Base-by-base conservation (phyloP, 1,140 invertebrate genomes). In the Drosophila nikananu region DNA sequence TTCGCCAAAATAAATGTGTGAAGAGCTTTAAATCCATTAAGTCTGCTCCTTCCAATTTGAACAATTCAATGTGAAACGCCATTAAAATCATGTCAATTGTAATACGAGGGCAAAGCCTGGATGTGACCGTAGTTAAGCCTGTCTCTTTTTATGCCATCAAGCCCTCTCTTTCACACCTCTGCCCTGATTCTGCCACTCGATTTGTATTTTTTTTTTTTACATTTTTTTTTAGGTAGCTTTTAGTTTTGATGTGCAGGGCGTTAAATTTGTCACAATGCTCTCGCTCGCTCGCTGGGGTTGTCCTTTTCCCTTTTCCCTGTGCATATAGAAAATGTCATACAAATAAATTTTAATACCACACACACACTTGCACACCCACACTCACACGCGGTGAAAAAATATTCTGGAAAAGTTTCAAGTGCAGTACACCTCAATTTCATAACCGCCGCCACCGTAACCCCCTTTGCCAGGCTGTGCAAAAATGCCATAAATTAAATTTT, bases 401-500 rank as follows among this genome's bases (percentile, higher is more conserved):
- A 68, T 51, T 71, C 13, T 48, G 58, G 39, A 51, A 79, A 70
- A 77, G 75, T 70, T 70, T 78, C 75, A 77, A 77, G 74, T 78
- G 74, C 67, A 82, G 54, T 58, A 55, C 74, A 71, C 67, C 67
- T 71, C 73, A 55, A 76, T 46, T 54, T 30, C 57, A 37, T 39
- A 37, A 39, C 23, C 57, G 3, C 48, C 17, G n/a, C 27, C 27
- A 17, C 27, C 27, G 37, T 27, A 32, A 23, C 35, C 51, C 13
- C 25, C 30, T 68, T 48, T 44, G 21, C 60, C 52, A 42, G 76
- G 52, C 63, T 75, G 62, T 81, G 66, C 65, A 89, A 86, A 89
- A 90, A 90, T 89, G 81, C 81, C 86, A 89, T 90, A 89, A 89
- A 89, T 89, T 89, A 86, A 80, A 89, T 89, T 90, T 90, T 86